Evolutionary conservation across 2,888 invertebrate species (phyloP).

Genomic region (Calameuta filiformis): DNA sequence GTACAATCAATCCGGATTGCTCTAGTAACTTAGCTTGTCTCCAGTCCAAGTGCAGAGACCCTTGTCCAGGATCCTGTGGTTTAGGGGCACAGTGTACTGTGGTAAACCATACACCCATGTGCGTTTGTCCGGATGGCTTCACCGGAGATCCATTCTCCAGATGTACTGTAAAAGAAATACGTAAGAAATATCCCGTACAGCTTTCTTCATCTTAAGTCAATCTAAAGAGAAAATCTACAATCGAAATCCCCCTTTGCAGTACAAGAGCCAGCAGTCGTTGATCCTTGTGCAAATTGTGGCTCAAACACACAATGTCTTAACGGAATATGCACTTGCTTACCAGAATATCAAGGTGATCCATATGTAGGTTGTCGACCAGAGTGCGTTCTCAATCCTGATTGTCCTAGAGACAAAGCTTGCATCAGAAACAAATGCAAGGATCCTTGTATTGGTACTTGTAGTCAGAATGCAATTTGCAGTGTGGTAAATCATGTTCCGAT

Average conservation of each 20-base stretch:
- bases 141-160: conserved; percentile 81
- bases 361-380: conserved; percentile 69
- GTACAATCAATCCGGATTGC: conserved; percentile 67
- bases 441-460: conserved; percentile 74
- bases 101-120: conserved; percentile 65
- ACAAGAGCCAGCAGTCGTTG: conserved; percentile 37
- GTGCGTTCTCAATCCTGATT: conserved; percentile 73
- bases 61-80: conserved; percentile 68
- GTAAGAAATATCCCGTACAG: conserved; percentile 35
- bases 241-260: conserved; percentile 31
- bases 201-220: not conserved
- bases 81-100: conserved; percentile 67
- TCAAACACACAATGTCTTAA: conserved; percentile 63
- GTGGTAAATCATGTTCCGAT: conserved; percentile 71
- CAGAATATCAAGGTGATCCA: conserved; percentile 63
- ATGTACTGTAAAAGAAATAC: conserved; percentile 70
- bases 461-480: conserved; percentile 71
- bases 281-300: conserved; percentile 67
- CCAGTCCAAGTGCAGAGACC: conserved; percentile 64
- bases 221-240: not conserved
- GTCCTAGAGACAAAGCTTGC: conserved; percentile 71
- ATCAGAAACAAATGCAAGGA: conserved; percentile 71
- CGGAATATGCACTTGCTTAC: conserved; percentile 60
- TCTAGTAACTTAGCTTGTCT: conserved; percentile 64
- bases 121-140: conserved; percentile 71